A percentile compares a stretch with the other conserved stretches of the same genome.
Conservation (phyloP, 2,797 vertebrate genomes). For the Cottoperca gobio region DNA sequence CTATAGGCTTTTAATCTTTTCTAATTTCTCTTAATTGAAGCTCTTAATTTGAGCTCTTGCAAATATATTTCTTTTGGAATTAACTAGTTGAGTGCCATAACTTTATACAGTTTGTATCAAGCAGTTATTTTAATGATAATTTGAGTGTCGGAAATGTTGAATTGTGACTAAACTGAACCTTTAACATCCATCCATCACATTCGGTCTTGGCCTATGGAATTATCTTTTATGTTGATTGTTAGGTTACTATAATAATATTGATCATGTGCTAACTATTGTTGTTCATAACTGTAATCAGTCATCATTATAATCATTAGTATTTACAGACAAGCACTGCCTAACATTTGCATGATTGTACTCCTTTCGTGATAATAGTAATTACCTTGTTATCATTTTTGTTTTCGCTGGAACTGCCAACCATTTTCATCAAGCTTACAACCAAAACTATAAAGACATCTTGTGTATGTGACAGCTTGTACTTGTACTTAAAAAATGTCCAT, state of each 20-base stretch:
- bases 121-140: neutral
- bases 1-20: neutral
- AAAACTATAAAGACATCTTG: neutral
- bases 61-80: neutral
- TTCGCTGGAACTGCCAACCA: neutral
- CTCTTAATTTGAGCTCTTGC: too few species aligned
- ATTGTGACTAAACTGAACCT: neutral
- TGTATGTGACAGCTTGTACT: neutral
- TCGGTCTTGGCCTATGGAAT: neutral
- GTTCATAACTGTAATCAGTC: conserved; percentile 17
- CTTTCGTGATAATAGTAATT: neutral
- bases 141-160: neutral
- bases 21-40: neutral
- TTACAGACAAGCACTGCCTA: neutral
- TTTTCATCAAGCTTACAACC: neutral
- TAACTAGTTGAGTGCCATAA: neutral
- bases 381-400: conserved; percentile 6
- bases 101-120: neutral
- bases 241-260: conserved; percentile 8
- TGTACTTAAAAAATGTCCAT: neutral
- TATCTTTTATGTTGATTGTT: neutral
- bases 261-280: conserved; percentile 22
- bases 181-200: conserved; percentile 12
- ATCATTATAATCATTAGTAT: conserved; percentile 18
- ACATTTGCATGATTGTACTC: conserved; percentile 22